phyloP scores from a whole-genome alignment of 1,140 invertebrate species.

The Ruditapes philippinarum region DNA sequence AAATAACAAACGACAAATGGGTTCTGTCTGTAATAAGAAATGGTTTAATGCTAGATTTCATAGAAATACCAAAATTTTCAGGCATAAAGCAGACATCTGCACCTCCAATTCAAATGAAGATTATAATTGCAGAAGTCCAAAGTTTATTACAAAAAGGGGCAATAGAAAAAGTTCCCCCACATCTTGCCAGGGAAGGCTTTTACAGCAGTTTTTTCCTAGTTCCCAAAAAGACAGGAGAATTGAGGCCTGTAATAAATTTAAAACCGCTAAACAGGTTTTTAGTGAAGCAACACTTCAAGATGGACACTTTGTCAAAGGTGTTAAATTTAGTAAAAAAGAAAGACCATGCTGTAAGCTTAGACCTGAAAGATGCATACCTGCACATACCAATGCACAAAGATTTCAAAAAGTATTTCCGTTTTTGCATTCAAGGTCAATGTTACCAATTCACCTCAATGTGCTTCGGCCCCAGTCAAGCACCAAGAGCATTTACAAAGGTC shows the following conservation, averaged over 20 bases:
- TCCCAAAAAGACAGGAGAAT: too few relatives aligned
- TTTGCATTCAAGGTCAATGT: too few relatives aligned
- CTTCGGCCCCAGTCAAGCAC: too few relatives aligned
- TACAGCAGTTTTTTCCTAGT: constrained; percentile 44
- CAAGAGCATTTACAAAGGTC: too few relatives aligned
- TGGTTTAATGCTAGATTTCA: constrained; percentile 21
- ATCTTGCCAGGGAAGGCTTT: constrained; percentile 25
- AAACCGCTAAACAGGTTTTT: constrained; percentile 50
- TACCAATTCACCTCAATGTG: too few relatives aligned
- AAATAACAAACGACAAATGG: constrained; percentile 52
- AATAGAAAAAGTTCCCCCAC: background rate
- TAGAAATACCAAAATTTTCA: constrained; percentile 9
- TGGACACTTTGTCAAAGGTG: constrained; percentile 44
- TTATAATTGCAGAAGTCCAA: background rate
- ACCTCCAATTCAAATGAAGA: too few relatives aligned
- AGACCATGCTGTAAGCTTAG: constrained; percentile 3
- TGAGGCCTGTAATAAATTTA: constrained; percentile 58
- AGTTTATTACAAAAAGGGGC: background rate
- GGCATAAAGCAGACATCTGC: constrained; percentile 26
- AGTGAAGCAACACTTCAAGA: constrained; percentile 42
- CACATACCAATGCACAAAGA: constrained; percentile 8
- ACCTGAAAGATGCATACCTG: constrained; percentile 33
- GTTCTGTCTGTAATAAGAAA: constrained; percentile 8
- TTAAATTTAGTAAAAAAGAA: constrained; percentile 20
- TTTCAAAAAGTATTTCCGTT: too few relatives aligned